Evolutionary conservation across 2,113 vertebrate species (phyloP).

Genomic region (Melanotaenia duboulayi): DNA sequence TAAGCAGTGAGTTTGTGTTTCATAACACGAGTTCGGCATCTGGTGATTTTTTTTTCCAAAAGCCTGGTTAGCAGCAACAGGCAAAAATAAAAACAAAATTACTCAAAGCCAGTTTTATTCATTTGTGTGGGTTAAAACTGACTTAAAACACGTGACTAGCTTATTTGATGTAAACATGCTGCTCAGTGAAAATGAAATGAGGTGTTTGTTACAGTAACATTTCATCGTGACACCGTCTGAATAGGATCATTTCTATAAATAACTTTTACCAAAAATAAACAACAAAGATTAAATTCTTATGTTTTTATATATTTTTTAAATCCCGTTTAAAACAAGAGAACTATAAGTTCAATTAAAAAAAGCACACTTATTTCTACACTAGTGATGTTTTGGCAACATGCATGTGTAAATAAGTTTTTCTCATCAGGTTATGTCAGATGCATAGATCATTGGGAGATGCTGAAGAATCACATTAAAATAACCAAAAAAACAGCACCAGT

Average conservation of each 20-base stretch:
- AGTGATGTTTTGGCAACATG: conserved; percentile 52
- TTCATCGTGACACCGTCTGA: background rate
- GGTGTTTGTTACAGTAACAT: background rate
- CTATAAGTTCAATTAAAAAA: background rate
- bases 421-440: conserved; percentile 10
- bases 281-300: too few relatives aligned
- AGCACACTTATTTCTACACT: background rate
- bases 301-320: too few relatives aligned
- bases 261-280: too few relatives aligned
- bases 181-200: background rate
- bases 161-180: background rate
- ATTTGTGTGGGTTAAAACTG: background rate
- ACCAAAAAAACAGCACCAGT: conserved; percentile 30
- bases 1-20: background rate
- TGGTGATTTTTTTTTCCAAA: background rate
- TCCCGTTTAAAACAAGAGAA: background rate
- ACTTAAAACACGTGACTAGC: background rate
- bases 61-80: background rate
- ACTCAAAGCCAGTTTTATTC: too few relatives aligned
- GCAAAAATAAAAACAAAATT: background rate
- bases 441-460: conserved; percentile 32
- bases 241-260: too few relatives aligned
- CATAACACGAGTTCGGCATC: conserved; percentile 3
- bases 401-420: conserved; percentile 2
- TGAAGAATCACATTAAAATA: background rate